phyloP scores from a whole-genome alignment of 2,888 invertebrate species.

The Amphipyra berbera region DNA sequence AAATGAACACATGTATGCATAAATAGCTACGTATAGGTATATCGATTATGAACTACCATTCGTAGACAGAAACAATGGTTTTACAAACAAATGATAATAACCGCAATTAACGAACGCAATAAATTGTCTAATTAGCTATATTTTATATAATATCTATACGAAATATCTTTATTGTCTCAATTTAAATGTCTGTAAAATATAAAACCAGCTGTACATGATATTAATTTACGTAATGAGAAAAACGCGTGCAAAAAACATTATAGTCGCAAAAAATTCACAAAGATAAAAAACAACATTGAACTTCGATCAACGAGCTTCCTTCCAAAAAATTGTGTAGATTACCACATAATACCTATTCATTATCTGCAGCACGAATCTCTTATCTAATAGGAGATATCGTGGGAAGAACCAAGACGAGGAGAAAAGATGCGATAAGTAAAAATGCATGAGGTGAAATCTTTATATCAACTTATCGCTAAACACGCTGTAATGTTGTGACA shows the following conservation, averaged over 20 bases:
- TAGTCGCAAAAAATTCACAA: conserved; percentile 22
- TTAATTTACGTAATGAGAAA: conserved; percentile 25
- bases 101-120: too few species aligned
- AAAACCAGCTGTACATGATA: conserved; percentile 7
- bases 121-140: too few species aligned
- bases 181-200: conserved; percentile 16
- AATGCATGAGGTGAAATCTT: conserved; percentile 52
- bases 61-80: too few species aligned
- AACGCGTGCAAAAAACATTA: conserved; percentile 8
- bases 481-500: conserved; percentile 49
- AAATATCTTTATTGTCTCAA: neutral
- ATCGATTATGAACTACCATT: too few species aligned
- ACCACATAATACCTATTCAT: conserved; percentile 41
- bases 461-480: conserved; percentile 59
- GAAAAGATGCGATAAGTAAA: conserved; percentile 59
- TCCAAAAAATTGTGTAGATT: conserved; percentile 33
- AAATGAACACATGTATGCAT: conserved; percentile 29
- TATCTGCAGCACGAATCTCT: conserved; percentile 64
- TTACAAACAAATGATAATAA: too few species aligned
- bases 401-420: conserved; percentile 61
- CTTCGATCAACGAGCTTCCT: too few species aligned
- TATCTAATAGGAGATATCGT: conserved; percentile 59
- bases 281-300: conserved; percentile 17
- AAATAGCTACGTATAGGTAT: neutral
- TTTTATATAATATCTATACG: neutral